A percentile compares a stretch with the other conserved stretches of the same genome.
phyloP scores from a whole-genome alignment of 2,888 invertebrate species.

The Chymomyza fuscimana region DNA sequence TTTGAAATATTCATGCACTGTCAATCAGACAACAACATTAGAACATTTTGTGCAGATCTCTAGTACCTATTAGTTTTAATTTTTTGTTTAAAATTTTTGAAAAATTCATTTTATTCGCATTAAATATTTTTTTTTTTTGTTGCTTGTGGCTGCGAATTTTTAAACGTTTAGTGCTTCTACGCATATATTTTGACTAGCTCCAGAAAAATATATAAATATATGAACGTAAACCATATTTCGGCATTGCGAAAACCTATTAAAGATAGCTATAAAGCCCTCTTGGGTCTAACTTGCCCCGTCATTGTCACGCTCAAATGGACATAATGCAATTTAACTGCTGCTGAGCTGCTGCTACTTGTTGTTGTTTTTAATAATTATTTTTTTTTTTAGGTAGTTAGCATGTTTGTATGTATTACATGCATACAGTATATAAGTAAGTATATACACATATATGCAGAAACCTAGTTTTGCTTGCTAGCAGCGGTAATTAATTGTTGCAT shows the following conservation, averaged over 20 bases:
- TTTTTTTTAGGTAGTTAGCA: conserved; percentile 26
- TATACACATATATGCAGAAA: conserved; percentile 29
- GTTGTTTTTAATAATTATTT: conserved; percentile 59
- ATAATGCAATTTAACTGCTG: conserved; percentile 48
- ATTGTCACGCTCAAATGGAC: conserved; percentile 60
- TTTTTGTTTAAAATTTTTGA: too few species aligned
- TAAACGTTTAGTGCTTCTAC: too few species aligned
- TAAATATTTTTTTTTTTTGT: too few species aligned
- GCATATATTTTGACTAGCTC: too few species aligned
- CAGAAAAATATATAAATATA: too few species aligned
- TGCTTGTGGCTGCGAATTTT: too few species aligned
- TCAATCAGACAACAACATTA: too few species aligned
- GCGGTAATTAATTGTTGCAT: conserved; percentile 69
- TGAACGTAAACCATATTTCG: too few species aligned
- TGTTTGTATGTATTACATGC: background rate
- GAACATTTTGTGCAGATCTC: too few species aligned
- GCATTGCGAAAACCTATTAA: background rate
- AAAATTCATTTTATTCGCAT: too few species aligned
- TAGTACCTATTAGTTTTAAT: too few species aligned
- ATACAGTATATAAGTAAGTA: conserved; percentile 15
- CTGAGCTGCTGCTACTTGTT: conserved; percentile 56
- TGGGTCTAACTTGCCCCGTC: background rate
- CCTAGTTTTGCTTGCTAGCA: conserved; percentile 67
- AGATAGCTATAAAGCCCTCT: background rate
- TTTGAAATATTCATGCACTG: too few species aligned